These are phyloP conservation scores for Leptopilina boulardi DNA, from an alignment of 1,140 invertebrate genomes.

Conservation along the genomic window DNA sequence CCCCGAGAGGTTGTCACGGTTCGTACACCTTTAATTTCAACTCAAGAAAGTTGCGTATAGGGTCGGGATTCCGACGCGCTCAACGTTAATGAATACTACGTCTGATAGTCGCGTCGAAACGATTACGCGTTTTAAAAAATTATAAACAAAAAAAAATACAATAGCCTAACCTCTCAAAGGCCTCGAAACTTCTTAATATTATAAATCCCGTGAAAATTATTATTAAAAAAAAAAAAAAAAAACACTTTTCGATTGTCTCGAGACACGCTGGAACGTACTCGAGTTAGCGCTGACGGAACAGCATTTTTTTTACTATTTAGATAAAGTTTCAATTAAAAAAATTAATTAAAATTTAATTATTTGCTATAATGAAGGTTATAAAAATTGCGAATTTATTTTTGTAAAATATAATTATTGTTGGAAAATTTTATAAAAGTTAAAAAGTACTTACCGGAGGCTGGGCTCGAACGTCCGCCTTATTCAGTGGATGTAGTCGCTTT, in stretches of 20 bases:
- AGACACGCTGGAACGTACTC: conserved; percentile 10
- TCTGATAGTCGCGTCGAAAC: conserved; percentile 70
- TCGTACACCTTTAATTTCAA: conserved; percentile 86
- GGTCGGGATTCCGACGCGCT: conserved; percentile 74
- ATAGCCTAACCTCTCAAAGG: background rate
- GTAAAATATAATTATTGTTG: too few relatives aligned
- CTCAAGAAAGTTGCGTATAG: conserved; percentile 91
- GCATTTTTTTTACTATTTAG: too few relatives aligned
- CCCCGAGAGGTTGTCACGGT: conserved; percentile 87
- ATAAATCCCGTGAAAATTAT: background rate
- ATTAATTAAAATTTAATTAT: too few relatives aligned
- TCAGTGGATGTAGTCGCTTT: too few relatives aligned
- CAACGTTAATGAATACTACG: conserved; percentile 76
- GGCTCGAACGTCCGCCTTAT: too few relatives aligned
- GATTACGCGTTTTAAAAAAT: conserved; percentile 32
- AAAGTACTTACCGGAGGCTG: too few relatives aligned
- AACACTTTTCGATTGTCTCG: background rate
- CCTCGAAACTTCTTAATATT: background rate
- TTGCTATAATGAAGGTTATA: too few relatives aligned
- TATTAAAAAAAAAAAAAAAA: background rate
- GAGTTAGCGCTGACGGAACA: background rate
- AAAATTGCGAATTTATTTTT: too few relatives aligned
- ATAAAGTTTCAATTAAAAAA: too few relatives aligned
- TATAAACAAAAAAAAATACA: background rate
- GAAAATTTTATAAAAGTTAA: too few relatives aligned